Base-by-base conservation (phyloP, 23 tunicate species). In the Botrylloides violaceus region DNA sequence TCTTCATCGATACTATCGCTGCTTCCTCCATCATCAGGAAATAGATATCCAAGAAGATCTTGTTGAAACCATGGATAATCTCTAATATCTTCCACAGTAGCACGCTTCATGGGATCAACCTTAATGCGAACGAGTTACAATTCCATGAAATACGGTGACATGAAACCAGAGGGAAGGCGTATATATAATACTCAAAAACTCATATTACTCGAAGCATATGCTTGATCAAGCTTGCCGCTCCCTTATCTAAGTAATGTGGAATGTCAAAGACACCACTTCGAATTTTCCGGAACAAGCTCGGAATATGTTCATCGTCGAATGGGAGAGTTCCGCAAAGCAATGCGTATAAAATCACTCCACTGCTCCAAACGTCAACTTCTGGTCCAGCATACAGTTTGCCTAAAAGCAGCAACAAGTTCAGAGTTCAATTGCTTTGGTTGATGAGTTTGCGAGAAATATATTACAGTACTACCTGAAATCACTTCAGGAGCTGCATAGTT, bases 401-500 rank as follows among this genome's bases (percentile, higher is more conserved):
- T 90, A 55, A 6, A 22, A n/a, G 58, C 55, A 48, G 18, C 18
- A 12, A 18, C 58, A 19, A 21, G 20, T 49, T 49, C 58, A 49
- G 20, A 49, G 0, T 49, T 49, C 0, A 49, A n/a, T 21, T 19
- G 58, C n/a, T 0, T 49, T 0, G 58, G 58, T 49, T 19, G 0
- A 19, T 66, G 53, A 43, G 9, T 29, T 20, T 56, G n/a, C 28
- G 7, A 20, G 25, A 28, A 20, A 72, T 56, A 23, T 58, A 4
- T 25, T 29, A 63, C 3, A 12, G 20, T 63, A 19, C 29, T 29
- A 82, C 99, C 99, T 79, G 96, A 87, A 9, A 95, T 93, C 21
- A 95, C 99, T 74, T 95, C 99, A 33, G 99, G 99, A 18, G 99
- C 99, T 3, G 99, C 99, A 76, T 95, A 95, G 49, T 95, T 95